Base-by-base conservation (phyloP, 2,888 invertebrate species). In the Yponomeuta plumbellus region DNA sequence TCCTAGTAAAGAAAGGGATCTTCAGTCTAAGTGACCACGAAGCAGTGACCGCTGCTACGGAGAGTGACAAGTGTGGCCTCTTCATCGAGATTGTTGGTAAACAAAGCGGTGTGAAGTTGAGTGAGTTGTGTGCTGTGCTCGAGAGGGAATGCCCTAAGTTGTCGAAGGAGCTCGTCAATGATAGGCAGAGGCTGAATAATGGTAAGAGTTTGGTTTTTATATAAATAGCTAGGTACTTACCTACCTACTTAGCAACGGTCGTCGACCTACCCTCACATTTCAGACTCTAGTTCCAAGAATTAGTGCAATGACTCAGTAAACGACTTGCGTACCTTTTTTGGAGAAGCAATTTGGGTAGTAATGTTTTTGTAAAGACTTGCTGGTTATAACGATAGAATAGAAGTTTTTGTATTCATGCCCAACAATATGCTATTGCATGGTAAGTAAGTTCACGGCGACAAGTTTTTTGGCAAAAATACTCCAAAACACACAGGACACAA, bases 1-100 rank as follows among this genome's bases (percentile, higher is more conserved):
- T 93, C 70, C 86, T 94, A 68, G 93, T 94, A 67, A 94, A 94
- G 78, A 94, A 94, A 76, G 93, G 94, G 65, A 90, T 94, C 71
- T 91, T 94, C 69, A 93, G 88, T 75, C 85, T 93, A 71, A 91
- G 92, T 73, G 94, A 94, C 74, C 92, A 93, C 72, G 93, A 94
- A 80, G 85, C 84, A 69, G 86, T 92, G 71, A 85, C 87, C 13
- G 81, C 88, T 80, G 88, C 89, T 26, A 74, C 79, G 64, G 89
- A 90, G 67, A 80, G 83, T 76, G 92, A 91, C 71, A 93, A 93
- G 84, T 93, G 93, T 76, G 86, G 91, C 77, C 92, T 91, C 80
- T 92, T 93, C 73, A 92, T 93, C 69, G 93, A 93, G 74, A 86
- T 93, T 85, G 92, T 93, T 80, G 86, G 93, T 83, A 93, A 93